Percentiles rank a stretch among this genome's conserved stretches.
These are phyloP conservation scores for Oscheius sp. DNA, from an alignment of 1,140 invertebrate species.

Conservation along the genomic window DNA sequence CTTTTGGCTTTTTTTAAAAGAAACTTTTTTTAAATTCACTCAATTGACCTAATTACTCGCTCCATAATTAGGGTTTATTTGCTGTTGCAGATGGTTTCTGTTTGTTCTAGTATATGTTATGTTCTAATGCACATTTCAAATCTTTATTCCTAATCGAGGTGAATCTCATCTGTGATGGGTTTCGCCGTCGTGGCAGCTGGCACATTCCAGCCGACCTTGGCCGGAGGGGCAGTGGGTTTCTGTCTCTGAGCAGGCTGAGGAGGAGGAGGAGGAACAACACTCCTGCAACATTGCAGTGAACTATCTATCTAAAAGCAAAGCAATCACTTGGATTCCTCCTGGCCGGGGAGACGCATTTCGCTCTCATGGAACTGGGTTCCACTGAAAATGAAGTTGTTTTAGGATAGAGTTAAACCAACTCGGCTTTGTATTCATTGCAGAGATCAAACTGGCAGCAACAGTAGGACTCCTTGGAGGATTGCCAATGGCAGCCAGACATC, in stretches of 20 bases:
- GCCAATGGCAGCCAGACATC: slow-evolving; percentile 27
- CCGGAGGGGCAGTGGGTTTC: background rate
- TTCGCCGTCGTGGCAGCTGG: too few relatives aligned
- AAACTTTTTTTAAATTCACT: too few relatives aligned
- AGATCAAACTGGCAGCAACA: slow-evolving; percentile 28
- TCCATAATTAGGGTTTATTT: too few relatives aligned
- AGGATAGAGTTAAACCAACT: background rate
- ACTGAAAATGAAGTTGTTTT: background rate
- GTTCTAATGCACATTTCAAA: too few relatives aligned
- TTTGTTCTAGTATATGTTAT: too few relatives aligned
- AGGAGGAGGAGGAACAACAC: background rate
- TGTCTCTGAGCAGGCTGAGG: background rate
- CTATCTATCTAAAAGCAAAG: background rate
- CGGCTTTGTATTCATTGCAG: slow-evolving; percentile 26
- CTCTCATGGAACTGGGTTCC: slow-evolving; percentile 15
- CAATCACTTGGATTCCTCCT: background rate
- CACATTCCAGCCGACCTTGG: too few relatives aligned
- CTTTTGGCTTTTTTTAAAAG: too few relatives aligned
- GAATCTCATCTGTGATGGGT: too few relatives aligned
- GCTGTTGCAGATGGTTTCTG: too few relatives aligned
- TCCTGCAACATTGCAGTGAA: background rate
- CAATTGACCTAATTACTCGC: too few relatives aligned
- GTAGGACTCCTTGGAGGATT: slow-evolving; percentile 8
- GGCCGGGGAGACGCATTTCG: background rate
- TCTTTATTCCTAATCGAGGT: too few relatives aligned